A percentile compares a stretch with the other conserved stretches of the same genome.
These are phyloP conservation scores for Sparus aurata DNA, from an alignment of 2,797 vertebrate genomes.

Conservation along the genomic window DNA sequence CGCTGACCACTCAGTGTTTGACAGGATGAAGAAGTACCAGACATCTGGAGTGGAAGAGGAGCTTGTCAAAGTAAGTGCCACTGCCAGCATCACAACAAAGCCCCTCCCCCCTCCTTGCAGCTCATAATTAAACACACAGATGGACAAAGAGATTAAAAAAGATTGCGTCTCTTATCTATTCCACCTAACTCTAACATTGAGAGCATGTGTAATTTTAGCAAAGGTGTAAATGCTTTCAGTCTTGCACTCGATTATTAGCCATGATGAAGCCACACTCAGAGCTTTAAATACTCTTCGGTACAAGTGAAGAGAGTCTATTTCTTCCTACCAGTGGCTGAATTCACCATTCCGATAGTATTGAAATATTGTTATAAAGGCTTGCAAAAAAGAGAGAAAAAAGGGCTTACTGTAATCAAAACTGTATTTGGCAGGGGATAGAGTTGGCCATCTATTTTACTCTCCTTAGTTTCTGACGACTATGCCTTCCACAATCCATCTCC, in stretches of 20 bases:
- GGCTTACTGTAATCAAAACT: not conserved
- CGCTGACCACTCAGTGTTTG: constrained; percentile 95
- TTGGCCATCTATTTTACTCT: not conserved
- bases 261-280: not conserved
- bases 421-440: not conserved
- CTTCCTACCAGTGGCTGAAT: not conserved
- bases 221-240: constrained; percentile 3
- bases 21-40: constrained; percentile 96
- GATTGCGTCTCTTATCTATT: constrained; percentile 3
- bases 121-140: constrained; percentile 47
- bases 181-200: not conserved
- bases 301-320: not conserved
- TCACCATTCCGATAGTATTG: not conserved
- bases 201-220: constrained; percentile 17
- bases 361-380: not conserved
- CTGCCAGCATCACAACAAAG: constrained; percentile 31
- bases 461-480: not conserved
- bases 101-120: not conserved
- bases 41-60: constrained; percentile 86
- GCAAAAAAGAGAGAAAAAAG: not conserved
- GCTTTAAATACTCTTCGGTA: not conserved
- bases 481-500: not conserved
- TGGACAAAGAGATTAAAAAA: constrained; percentile 38
- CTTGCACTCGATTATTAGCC: not conserved
- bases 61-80: constrained; percentile 84